Percentiles rank a stretch among this genome's conserved stretches.
Conservation (phyloP, 2,888 invertebrate genomes). For the Nemotelus pantherinus region DNA sequence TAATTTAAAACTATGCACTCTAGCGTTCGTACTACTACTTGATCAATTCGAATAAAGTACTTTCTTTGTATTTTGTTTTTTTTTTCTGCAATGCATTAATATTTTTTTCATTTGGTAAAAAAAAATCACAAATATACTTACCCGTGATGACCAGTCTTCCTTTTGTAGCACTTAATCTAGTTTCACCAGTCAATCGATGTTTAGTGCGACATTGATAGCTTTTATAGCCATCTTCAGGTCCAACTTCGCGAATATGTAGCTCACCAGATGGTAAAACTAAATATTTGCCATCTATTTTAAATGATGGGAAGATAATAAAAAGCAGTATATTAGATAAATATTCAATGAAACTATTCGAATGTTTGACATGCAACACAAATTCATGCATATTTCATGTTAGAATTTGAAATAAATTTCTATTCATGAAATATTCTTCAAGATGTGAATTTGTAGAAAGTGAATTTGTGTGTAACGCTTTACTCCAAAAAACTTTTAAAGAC, state of each 20-base stretch:
- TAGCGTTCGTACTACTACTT: no score
- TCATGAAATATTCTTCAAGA: no score
- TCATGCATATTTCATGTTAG: no score
- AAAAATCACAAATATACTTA: slow-evolving; percentile 68
- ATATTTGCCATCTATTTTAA: slow-evolving; percentile 86
- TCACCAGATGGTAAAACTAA: slow-evolving; percentile 94
- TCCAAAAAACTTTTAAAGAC: no score
- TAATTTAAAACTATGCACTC: no score
- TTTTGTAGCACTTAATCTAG: slow-evolving; percentile 90
- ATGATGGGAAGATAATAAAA: slow-evolving; percentile 27
- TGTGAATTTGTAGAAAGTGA: no score
- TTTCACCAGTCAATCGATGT: slow-evolving; percentile 92
- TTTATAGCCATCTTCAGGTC: slow-evolving; percentile 93
- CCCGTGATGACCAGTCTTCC: slow-evolving; percentile 95
- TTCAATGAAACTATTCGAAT: background rate
- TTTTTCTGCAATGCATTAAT: no score
- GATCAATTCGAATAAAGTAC: no score
- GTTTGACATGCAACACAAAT: background rate
- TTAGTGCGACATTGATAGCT: slow-evolving; percentile 94
- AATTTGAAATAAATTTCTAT: no score
- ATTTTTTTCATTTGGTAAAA: background rate
- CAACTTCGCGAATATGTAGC: slow-evolving; percentile 93
- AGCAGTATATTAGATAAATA: slow-evolving; percentile 40
- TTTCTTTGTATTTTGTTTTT: no score
- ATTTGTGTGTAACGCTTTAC: no score